A percentile compares a stretch with the other conserved stretches of the same genome.
phyloP scores from a whole-genome alignment of 2,797 vertebrate genomes.

The Gymnodraco acuticeps region DNA sequence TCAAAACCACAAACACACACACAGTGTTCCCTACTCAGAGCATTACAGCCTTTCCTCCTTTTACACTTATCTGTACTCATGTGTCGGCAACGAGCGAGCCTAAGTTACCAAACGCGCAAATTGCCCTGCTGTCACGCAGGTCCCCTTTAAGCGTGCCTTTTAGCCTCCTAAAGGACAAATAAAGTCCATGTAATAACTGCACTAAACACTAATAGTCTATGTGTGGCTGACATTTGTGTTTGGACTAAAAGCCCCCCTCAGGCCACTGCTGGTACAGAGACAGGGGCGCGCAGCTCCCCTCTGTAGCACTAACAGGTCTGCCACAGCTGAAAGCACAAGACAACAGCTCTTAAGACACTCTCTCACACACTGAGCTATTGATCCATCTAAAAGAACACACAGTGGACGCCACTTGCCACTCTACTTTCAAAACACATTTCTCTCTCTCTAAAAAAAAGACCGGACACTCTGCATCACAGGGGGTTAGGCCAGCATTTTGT shows the following conservation, averaged over 20 bases:
- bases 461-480: conserved; percentile 71
- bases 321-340: conserved; percentile 89
- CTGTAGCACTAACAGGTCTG: conserved; percentile 91
- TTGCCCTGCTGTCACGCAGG: conserved; percentile 86
- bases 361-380: conserved; percentile 92
- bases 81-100: conserved; percentile 78
- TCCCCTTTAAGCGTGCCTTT: conserved; percentile 87
- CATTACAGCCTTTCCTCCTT: conserved; percentile 83
- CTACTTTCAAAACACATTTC: conserved; percentile 87
- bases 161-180: conserved; percentile 91
- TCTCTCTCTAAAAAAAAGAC: conserved; percentile 61
- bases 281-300: conserved; percentile 85
- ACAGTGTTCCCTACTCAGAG: conserved; percentile 61
- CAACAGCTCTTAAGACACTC: conserved; percentile 95
- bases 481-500: conserved; percentile 65
- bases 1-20: conserved; percentile 49
- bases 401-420: conserved; percentile 85
- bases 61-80: conserved; percentile 85
- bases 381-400: conserved; percentile 91
- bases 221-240: conserved; percentile 91
- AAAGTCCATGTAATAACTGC: conserved; percentile 91
- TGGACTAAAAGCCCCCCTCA: conserved; percentile 90
- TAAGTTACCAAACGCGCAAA: conserved; percentile 88
- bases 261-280: conserved; percentile 85
- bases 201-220: conserved; percentile 89